Evolutionary conservation across 2,888 invertebrate genomes (phyloP).

Genomic region (Cosmia trapezina): DNA sequence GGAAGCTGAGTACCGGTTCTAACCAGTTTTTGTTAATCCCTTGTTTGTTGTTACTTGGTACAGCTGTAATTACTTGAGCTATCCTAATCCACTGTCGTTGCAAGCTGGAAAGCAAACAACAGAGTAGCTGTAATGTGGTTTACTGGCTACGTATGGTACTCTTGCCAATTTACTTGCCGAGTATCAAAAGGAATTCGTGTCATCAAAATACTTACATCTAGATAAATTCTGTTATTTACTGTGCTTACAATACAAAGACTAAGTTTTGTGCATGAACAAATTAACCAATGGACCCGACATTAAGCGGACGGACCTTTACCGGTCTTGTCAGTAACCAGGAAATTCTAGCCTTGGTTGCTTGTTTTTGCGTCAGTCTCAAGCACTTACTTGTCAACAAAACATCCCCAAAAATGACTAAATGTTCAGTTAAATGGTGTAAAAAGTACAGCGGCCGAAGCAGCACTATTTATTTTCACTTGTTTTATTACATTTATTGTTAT

Average conservation of each 20-base stretch:
- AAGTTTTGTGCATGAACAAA: no score
- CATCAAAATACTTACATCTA: constrained; percentile 29
- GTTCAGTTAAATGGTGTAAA: no score
- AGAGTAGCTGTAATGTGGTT: constrained; percentile 52
- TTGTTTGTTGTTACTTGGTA: constrained; percentile 47
- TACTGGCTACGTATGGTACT: constrained; percentile 53
- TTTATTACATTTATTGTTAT: no score
- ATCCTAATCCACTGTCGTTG: constrained; percentile 56
- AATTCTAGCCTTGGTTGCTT: no score
- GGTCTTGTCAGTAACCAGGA: no score
- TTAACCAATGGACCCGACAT: no score
- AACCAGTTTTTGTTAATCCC: constrained; percentile 49
- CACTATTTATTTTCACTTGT: no score
- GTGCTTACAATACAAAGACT: constrained; percentile 16
- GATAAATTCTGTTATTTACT: constrained; percentile 23
- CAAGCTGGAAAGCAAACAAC: constrained; percentile 59
- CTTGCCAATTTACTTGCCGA: constrained; percentile 51
- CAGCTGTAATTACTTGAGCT: constrained; percentile 63
- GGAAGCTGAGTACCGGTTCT: constrained; percentile 23
- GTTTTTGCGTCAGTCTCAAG: no score
- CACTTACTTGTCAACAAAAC: no score
- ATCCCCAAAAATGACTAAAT: no score
- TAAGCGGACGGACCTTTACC: no score
- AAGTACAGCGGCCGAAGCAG: no score
- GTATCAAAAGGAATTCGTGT: constrained; percentile 53